These are phyloP conservation scores for Riparia riparia DNA, from an alignment of 2,113 vertebrate species.

Conservation along the genomic window DNA sequence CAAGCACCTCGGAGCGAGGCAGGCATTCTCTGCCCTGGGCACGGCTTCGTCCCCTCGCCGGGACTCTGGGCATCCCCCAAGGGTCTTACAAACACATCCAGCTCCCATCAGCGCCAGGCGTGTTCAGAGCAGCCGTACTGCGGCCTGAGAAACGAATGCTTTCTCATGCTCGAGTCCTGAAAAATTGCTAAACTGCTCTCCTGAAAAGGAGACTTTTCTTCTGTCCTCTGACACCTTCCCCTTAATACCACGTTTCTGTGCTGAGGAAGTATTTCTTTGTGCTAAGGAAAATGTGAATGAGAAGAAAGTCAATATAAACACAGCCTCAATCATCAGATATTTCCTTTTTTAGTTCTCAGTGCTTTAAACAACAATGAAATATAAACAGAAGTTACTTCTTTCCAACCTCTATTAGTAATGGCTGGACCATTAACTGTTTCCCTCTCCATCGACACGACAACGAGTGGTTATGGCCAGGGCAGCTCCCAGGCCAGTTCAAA, in stretches of 20 bases:
- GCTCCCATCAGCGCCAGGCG: fast-evolving
- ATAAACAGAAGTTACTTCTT: not conserved
- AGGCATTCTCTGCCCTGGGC: not conserved
- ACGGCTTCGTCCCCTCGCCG: fast-evolving
- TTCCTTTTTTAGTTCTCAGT: not conserved
- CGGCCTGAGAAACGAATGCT: not conserved
- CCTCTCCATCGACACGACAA: not conserved
- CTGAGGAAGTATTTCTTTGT: not conserved
- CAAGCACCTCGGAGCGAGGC: fast-evolving
- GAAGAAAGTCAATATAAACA: not conserved
- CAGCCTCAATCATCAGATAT: not conserved
- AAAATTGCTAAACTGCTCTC: not conserved
- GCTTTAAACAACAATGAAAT: not conserved
- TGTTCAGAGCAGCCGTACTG: fast-evolving
- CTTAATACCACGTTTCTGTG: not conserved
- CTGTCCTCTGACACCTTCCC: not conserved
- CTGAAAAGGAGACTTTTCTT: not conserved
- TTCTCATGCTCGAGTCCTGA: fast-evolving
- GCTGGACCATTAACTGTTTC: not conserved
- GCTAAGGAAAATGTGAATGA: not conserved
- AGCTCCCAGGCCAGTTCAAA: not conserved
- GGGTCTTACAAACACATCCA: not conserved
- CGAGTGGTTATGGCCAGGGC: not conserved
- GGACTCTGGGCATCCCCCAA: not conserved
- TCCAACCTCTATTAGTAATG: not conserved